These are phyloP conservation scores for Numida meleagris DNA, from an alignment of 2,113 vertebrate species.

Conservation along the genomic window DNA sequence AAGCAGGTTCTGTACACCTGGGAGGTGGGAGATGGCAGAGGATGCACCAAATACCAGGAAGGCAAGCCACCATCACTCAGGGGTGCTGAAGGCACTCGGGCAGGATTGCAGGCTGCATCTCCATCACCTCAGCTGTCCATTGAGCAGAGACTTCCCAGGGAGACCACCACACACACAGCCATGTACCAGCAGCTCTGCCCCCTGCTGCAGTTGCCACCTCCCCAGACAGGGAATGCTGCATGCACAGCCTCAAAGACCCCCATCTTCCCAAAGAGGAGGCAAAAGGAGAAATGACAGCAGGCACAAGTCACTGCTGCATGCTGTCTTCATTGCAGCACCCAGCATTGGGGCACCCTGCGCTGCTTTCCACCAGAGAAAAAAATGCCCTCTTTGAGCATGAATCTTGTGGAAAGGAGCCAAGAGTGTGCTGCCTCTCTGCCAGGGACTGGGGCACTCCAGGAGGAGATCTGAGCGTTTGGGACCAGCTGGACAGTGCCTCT, in stretches of 20 bases:
- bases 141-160: neutral
- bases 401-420: neutral
- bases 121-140: neutral
- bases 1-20: neutral
- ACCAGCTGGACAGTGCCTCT: neutral
- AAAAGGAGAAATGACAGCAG: neutral
- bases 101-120: neutral
- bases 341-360: fast-evolving
- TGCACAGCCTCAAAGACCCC: neutral
- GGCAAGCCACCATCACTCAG: neutral
- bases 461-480: neutral
- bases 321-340: neutral
- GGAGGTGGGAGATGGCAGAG: neutral
- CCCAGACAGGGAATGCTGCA: neutral
- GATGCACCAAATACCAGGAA: neutral
- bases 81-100: neutral
- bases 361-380: neutral
- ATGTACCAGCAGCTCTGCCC: neutral
- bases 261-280: neutral
- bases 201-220: neutral
- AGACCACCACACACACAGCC: neutral
- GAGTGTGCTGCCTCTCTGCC: neutral
- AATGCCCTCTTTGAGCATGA: neutral
- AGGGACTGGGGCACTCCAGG: neutral
- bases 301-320: neutral